Evolutionary conservation across 2,888 invertebrate species (phyloP).

Genomic region (Cremastinae sp.): DNA sequence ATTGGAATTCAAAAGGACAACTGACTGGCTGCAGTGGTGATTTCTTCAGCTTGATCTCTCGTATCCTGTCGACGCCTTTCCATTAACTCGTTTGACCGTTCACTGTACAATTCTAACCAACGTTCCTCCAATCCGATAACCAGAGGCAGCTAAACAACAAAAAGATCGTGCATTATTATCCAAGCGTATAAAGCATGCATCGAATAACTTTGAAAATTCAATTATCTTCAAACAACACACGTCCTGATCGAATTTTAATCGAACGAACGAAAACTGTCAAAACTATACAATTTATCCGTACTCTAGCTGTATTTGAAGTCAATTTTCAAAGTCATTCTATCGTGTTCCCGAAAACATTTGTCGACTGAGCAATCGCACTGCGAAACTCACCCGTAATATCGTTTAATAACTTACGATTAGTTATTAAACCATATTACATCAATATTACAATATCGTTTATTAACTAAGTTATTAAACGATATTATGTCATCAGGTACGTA

Average conservation of each 20-base stretch:
- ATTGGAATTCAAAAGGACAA: conserved; percentile 56
- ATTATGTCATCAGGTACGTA: conserved; percentile 40
- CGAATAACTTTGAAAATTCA: conserved; percentile 56
- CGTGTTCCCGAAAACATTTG: conserved; percentile 36
- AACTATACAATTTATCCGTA: no score
- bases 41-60: conserved; percentile 96
- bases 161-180: conserved; percentile 59
- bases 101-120: conserved; percentile 87
- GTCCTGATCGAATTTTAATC: no score
- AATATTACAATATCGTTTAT: conserved; percentile 1
- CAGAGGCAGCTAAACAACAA: conserved; percentile 83
- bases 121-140: conserved; percentile 91
- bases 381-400: conserved; percentile 58
- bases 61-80: conserved; percentile 95
- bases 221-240: conserved; percentile 44
- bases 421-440: conserved; percentile 15
- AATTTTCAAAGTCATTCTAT: conserved; percentile 59
- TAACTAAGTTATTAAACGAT: no score
- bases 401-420: conserved; percentile 28
- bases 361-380: conserved; percentile 46
- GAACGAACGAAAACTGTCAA: no score
- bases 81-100: conserved; percentile 88
- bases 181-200: conserved; percentile 35
- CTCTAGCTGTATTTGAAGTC: no score
- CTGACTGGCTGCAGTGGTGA: conserved; percentile 86